A percentile compares a stretch with the other conserved stretches of the same genome.
These are phyloP conservation scores for Callorhinus ursinus DNA, from an alignment of 2,113 vertebrate species.

Conservation along the genomic window DNA sequence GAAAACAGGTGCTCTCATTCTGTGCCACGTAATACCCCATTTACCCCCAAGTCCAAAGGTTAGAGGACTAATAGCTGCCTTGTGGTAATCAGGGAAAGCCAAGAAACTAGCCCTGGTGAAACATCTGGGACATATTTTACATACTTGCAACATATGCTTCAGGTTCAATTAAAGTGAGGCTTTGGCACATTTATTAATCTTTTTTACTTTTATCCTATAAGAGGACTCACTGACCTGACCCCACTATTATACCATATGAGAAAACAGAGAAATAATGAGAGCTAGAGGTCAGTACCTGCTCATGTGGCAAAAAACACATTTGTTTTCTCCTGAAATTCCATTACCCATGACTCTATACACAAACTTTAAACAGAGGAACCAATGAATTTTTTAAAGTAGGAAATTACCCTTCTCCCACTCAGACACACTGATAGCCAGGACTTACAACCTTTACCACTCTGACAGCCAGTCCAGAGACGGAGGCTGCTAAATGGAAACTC, in stretches of 20 bases:
- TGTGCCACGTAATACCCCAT: constrained; percentile 94
- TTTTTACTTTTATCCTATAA: constrained; percentile 87
- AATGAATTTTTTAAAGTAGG: constrained; percentile 57
- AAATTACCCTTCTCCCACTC: constrained; percentile 31
- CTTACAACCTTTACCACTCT: background rate
- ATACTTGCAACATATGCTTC: constrained; percentile 97
- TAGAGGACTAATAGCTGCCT: constrained; percentile 97
- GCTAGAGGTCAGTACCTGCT: constrained; percentile 83
- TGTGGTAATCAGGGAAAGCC: constrained; percentile 89
- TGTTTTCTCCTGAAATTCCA: constrained; percentile 87
- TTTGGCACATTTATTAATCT: constrained; percentile 98
- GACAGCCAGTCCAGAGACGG: background rate
- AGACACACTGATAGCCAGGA: constrained; percentile 45
- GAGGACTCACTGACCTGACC: constrained; percentile 90
- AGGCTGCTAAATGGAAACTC: background rate
- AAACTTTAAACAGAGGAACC: constrained; percentile 80
- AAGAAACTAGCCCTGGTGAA: constrained; percentile 87
- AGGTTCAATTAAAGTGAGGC: constrained; percentile 98
- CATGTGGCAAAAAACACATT: constrained; percentile 84
- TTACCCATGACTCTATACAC: constrained; percentile 81
- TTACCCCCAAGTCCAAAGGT: constrained; percentile 96
- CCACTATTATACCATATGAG: constrained; percentile 88
- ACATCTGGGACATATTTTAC: constrained; percentile 97
- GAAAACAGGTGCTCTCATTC: constrained; percentile 96
- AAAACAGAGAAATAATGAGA: constrained; percentile 88